phyloP scores from a whole-genome alignment of 1,140 invertebrate species.

The Trachymyrmex cornetzi region DNA sequence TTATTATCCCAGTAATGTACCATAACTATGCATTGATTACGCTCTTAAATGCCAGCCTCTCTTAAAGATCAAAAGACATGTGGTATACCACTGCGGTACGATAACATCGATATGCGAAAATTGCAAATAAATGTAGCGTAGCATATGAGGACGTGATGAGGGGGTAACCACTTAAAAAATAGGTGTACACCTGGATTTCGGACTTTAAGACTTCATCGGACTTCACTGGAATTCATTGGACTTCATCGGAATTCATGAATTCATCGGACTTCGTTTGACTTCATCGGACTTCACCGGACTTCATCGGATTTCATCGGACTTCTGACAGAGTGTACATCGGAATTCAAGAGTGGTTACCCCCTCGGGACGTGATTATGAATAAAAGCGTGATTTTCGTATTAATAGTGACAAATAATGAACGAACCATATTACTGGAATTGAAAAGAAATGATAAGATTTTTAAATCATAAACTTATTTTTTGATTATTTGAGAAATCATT shows the following conservation, averaged over 20 bases:
- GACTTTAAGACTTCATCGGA: no score
- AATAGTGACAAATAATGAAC: background rate
- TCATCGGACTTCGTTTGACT: no score
- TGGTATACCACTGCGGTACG: background rate
- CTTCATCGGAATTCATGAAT: no score
- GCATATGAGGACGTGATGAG: background rate
- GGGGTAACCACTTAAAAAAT: no score
- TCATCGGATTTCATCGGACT: no score
- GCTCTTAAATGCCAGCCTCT: background rate
- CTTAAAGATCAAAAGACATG: constrained; percentile 30
- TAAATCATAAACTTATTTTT: background rate
- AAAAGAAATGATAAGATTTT: background rate
- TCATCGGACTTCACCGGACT: no score
- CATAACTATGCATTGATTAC: constrained; percentile 36
- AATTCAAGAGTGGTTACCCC: no score
- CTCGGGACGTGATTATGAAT: no score
- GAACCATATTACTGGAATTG: background rate
- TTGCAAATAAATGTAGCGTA: constrained; percentile 7
- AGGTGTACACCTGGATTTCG: no score
- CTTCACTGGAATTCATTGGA: no score
- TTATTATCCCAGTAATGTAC: constrained; percentile 45
- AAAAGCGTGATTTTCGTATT: background rate
- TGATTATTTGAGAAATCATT: background rate
- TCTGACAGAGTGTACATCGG: no score
- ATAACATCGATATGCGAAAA: constrained; percentile 7